A percentile compares a stretch with the other conserved stretches of the same genome.
Conservation (phyloP, 2,113 vertebrate species). For the Pantherophis guttatus region DNA sequence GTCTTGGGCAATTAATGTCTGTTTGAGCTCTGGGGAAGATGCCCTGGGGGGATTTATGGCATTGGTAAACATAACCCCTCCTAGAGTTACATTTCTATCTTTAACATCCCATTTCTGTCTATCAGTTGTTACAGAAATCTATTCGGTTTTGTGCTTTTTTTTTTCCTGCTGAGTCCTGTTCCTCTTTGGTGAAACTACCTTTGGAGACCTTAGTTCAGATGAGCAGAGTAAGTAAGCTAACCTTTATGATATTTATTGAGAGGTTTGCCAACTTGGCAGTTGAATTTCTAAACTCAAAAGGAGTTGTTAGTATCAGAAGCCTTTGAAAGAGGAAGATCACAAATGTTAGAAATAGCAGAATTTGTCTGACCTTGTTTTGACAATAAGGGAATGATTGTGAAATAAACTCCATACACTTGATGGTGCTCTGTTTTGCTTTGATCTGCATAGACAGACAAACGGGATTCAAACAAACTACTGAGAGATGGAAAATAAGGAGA, state of each 20-base stretch:
- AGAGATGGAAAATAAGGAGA: neutral
- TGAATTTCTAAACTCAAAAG: neutral
- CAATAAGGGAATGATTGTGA: neutral
- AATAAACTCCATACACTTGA: neutral
- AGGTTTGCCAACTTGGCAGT: neutral
- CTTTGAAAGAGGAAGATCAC: neutral
- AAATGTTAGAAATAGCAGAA: neutral
- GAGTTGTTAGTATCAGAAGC: neutral
- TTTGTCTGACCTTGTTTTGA: neutral
- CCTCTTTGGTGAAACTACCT: neutral
- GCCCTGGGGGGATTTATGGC: too few species aligned
- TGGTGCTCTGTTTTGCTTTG: neutral
- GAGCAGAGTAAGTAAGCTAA: neutral
- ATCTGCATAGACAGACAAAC: neutral
- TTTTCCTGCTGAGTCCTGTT: neutral
- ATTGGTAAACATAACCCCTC: neutral
- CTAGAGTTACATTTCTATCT: neutral
- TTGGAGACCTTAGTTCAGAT: neutral
- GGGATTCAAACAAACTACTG: neutral
- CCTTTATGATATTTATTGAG: neutral
- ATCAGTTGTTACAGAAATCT: neutral
- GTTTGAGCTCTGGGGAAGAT: neutral
- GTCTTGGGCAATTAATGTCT: neutral
- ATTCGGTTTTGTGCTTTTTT: neutral
- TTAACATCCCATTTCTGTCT: neutral